Evolutionary conservation across 2,113 vertebrate species (phyloP).

Genomic region (Macrotus californicus): DNA sequence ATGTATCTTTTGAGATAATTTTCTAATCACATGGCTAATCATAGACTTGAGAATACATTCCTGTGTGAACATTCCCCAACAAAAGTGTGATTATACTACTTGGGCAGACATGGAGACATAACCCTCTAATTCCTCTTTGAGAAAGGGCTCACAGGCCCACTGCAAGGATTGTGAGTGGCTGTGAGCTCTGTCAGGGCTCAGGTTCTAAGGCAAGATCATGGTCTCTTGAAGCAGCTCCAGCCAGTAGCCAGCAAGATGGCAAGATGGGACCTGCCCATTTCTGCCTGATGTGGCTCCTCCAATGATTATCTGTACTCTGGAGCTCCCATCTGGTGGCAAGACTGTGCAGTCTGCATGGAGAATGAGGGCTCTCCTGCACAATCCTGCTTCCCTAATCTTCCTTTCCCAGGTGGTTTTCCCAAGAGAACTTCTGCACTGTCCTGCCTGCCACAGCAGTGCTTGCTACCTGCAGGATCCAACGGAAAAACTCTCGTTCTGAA

Average conservation of each 20-base stretch:
- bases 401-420: background rate
- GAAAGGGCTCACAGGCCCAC: background rate
- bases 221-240: background rate
- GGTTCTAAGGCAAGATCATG: background rate
- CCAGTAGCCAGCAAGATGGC: background rate
- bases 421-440: fast-evolving
- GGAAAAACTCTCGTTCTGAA: background rate
- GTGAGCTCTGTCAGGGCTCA: background rate
- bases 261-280: background rate
- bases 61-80: background rate
- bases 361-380: background rate
- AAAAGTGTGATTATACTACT: background rate
- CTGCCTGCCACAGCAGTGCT: fast-evolving
- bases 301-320: background rate
- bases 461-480: no score
- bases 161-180: background rate
- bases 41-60: background rate
- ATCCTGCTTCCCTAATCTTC: background rate
- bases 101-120: background rate
- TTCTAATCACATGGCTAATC: background rate
- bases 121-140: no score
- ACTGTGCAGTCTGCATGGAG: no score
- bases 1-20: background rate
- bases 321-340: background rate
- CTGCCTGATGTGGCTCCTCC: background rate